A percentile compares a stretch with the other conserved stretches of the same genome.
Conservation (phyloP, 2,888 invertebrate species). For the Leptopterna dolabrata region DNA sequence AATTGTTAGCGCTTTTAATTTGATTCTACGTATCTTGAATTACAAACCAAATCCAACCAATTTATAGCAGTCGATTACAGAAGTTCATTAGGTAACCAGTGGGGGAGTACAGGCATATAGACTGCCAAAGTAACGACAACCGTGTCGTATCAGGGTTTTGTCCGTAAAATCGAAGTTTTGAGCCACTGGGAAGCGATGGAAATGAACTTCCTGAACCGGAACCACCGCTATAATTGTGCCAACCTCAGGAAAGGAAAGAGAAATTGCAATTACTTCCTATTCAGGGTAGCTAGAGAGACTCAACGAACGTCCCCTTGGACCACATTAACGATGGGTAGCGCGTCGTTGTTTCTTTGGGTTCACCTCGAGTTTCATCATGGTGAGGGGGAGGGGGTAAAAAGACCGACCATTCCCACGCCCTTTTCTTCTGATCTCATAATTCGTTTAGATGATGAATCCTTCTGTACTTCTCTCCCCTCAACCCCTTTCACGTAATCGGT, state of each 20-base stretch:
- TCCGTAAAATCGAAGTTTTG: no score
- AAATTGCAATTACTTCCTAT: not conserved
- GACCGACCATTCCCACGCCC: not conserved
- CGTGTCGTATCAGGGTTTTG: no score
- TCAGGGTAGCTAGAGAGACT: not conserved
- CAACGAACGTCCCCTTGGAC: not conserved
- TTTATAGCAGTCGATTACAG: no score
- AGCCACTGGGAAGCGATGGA: no score
- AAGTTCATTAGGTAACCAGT: no score
- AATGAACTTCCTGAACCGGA: no score
- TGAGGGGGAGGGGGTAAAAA: not conserved
- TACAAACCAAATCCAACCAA: no score
- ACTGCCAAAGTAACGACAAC: no score
- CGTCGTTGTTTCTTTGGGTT: not conserved
- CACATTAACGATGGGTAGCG: not conserved
- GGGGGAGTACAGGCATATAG: no score
- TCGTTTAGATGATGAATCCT: constrained; percentile 45
- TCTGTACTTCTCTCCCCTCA: not conserved
- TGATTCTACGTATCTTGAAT: no score
- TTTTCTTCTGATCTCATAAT: constrained; percentile 48
- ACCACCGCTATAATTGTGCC: no score
- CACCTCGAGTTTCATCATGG: not conserved
- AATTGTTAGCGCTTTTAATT: no score
- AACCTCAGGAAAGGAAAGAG: not conserved
- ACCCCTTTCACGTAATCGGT: constrained; percentile 38